A percentile compares a stretch with the other conserved stretches of the same genome.
These are phyloP conservation scores for Hirundichthys speculiger DNA, from an alignment of 2,113 vertebrate species.

Conservation along the genomic window DNA sequence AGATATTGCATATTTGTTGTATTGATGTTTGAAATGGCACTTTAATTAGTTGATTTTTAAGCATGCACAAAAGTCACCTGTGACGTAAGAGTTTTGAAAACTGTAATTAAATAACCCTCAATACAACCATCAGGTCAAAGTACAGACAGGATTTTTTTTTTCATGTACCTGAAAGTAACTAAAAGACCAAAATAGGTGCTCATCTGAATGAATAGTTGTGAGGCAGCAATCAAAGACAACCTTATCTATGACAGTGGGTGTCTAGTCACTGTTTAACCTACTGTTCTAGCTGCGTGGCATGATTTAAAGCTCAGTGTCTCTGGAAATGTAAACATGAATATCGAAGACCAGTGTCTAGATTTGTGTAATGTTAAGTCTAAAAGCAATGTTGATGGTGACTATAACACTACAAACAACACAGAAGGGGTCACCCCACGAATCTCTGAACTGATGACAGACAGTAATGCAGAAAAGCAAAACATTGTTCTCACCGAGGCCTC, in stretches of 20 bases:
- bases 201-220: slow-evolving; percentile 2
- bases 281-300: slow-evolving; percentile 51
- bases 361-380: slow-evolving; percentile 80
- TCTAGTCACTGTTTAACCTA: slow-evolving; percentile 48
- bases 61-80: slow-evolving; percentile 19
- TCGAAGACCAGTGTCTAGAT: slow-evolving; percentile 79
- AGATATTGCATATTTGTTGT: slow-evolving; percentile 14
- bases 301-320: slow-evolving; percentile 44
- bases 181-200: slow-evolving; percentile 5
- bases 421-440: slow-evolving; percentile 75
- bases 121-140: not conserved
- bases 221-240: slow-evolving; percentile 16
- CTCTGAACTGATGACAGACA: slow-evolving; percentile 71
- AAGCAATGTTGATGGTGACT: slow-evolving; percentile 62
- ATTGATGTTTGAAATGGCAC: slow-evolving; percentile 45
- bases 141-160: not conserved
- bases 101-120: not conserved
- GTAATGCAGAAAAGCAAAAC: slow-evolving; percentile 59
- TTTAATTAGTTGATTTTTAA: slow-evolving; percentile 26
- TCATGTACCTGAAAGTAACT: slow-evolving; percentile 25
- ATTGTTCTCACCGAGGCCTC: slow-evolving; percentile 56
- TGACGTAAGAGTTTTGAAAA: slow-evolving; percentile 10
- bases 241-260: slow-evolving; percentile 30
- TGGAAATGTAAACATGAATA: slow-evolving; percentile 84
- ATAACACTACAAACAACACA: slow-evolving; percentile 56